Percentiles rank a stretch among this genome's conserved stretches.
Conservation (phyloP, 53 echinoderm and acorn worm species). For the Stichopus horrens region DNA sequence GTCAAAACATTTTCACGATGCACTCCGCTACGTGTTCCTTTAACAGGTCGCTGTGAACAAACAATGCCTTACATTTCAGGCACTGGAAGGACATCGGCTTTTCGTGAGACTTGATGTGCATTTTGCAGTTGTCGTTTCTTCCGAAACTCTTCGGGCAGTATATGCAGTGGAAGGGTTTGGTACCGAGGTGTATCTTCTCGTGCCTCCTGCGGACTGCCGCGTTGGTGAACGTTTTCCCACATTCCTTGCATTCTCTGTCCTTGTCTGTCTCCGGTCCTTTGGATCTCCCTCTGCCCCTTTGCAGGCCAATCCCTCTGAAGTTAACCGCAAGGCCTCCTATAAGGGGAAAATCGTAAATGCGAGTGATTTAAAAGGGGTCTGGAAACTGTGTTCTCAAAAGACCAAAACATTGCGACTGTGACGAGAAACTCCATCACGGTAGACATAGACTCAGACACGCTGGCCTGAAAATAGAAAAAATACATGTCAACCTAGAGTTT, state of each 20-base stretch:
- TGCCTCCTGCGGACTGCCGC: constrained; percentile 33
- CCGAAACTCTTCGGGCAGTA: constrained; percentile 73
- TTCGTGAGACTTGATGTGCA: constrained; percentile 90
- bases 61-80: constrained; percentile 81
- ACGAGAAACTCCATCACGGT: background rate
- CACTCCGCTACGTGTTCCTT: constrained; percentile 60
- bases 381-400: background rate
- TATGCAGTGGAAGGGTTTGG: constrained; percentile 33
- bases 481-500: background rate
- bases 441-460: background rate
- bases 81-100: constrained; percentile 82
- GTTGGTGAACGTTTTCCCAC: constrained; percentile 22
- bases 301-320: background rate
- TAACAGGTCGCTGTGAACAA: constrained; percentile 73
- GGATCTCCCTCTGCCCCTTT: background rate
- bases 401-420: background rate
- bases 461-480: background rate
- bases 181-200: constrained; percentile 35
- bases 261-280: background rate
- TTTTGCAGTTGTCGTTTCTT: constrained; percentile 77
- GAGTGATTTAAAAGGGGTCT: background rate
- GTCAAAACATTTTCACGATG: background rate
- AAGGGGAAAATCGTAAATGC: constrained; percentile 18
- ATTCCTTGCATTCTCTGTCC: background rate
- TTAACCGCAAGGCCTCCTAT: constrained; percentile 1